These are phyloP conservation scores for Silurus lanzhouensis DNA, from an alignment of 2,797 vertebrate genomes.

Conservation along the genomic window DNA sequence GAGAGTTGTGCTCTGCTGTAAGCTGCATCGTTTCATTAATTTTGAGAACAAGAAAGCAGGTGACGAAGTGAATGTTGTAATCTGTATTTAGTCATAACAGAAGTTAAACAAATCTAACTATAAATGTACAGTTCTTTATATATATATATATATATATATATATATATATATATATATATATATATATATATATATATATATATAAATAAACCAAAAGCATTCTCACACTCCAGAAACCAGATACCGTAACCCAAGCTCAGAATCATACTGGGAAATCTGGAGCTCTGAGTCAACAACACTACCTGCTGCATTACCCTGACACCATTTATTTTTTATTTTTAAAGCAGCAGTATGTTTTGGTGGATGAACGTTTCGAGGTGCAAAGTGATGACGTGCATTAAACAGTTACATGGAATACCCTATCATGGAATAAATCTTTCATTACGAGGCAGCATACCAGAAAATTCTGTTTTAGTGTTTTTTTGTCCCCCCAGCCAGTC, in stretches of 20 bases:
- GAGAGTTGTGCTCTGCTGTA: neutral
- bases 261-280: neutral
- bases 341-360: neutral
- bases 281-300: neutral
- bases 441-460: neutral
- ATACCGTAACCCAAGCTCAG: neutral
- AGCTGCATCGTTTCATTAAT: neutral
- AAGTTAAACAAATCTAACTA: no score
- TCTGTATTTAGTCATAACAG: no score
- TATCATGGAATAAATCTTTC: neutral
- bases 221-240: neutral
- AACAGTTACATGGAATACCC: no score
- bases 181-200: no score
- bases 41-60: no score
- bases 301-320: neutral
- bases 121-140: no score
- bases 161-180: no score
- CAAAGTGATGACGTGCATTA: neutral
- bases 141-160: no score
- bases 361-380: neutral
- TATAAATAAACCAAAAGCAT: no score
- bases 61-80: no score
- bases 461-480: neutral
- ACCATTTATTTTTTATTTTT: neutral
- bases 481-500: neutral